Evolutionary conservation across 1,140 invertebrate species (phyloP).

Genomic region (Drosophila saltans): DNA sequence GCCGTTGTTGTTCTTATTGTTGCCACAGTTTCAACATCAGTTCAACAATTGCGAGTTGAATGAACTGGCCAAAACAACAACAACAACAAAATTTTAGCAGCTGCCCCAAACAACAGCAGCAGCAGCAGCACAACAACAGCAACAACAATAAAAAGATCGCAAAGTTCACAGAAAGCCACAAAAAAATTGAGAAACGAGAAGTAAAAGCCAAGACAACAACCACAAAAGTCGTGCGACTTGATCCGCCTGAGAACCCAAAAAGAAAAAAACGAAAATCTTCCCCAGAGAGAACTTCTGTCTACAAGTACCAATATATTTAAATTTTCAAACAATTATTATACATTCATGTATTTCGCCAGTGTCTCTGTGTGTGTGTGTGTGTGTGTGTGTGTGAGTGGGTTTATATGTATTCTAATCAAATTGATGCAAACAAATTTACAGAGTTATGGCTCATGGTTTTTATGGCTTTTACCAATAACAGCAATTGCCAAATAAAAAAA

Average conservation of each 20-base stretch:
- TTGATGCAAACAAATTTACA: conserved; percentile 39
- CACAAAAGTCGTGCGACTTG: conserved; percentile 22
- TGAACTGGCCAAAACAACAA: conserved; percentile 48
- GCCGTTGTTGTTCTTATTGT: background rate
- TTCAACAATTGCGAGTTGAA: conserved; percentile 61
- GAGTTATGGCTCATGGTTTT: conserved; percentile 8
- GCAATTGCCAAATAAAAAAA: conserved; percentile 28
- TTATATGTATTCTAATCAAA: conserved; percentile 15
- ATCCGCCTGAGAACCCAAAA: conserved; percentile 3
- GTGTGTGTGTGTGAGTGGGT: background rate
- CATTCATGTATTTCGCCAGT: conserved; percentile 24
- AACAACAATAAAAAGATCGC: conserved; percentile 25
- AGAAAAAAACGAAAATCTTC: background rate
- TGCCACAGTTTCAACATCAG: conserved; percentile 39
- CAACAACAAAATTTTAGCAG: conserved; percentile 7
- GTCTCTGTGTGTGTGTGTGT: too few relatives aligned
- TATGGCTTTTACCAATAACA: conserved; percentile 9
- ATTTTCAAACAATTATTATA: conserved; percentile 22
- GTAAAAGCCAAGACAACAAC: conserved; percentile 21
- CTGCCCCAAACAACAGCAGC: conserved; percentile 21
- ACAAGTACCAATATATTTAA: background rate
- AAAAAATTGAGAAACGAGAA: conserved; percentile 20
- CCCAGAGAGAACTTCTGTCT: conserved; percentile 2
- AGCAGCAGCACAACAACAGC: conserved; percentile 29
- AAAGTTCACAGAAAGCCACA: conserved; percentile 25